phyloP scores from a whole-genome alignment of 2,797 vertebrate genomes.

The Artibeus lituratus region DNA sequence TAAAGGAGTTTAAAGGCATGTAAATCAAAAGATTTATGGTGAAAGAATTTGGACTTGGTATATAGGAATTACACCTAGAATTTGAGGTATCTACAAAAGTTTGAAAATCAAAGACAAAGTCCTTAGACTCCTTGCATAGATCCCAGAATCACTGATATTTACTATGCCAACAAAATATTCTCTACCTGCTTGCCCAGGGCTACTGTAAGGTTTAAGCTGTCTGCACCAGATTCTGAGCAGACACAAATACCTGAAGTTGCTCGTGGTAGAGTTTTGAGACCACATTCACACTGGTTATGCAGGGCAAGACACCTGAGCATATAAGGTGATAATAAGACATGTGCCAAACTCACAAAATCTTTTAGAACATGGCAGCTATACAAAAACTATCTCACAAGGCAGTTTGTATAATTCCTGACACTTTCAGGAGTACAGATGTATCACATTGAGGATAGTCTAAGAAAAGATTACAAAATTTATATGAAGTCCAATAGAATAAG shows the following conservation, averaged over 20 bases:
- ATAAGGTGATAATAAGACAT: background rate
- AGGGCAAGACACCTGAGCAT: background rate
- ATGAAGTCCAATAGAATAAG: background rate
- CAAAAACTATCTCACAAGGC: background rate
- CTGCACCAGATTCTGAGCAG: background rate
- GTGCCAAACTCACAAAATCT: background rate
- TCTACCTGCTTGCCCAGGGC: background rate
- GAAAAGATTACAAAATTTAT: background rate
- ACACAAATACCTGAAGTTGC: background rate
- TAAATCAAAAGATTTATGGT: background rate
- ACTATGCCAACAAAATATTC: background rate
- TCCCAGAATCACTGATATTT: background rate
- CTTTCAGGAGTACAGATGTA: background rate
- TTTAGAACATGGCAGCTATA: background rate
- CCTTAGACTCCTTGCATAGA: background rate
- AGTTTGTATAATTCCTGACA: background rate
- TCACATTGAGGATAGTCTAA: background rate
- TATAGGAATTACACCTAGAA: background rate
- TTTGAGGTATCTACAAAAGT: background rate
- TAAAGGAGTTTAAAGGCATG: background rate
- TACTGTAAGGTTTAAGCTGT: background rate
- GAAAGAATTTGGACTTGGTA: background rate
- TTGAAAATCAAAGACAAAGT: background rate
- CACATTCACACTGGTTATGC: background rate
- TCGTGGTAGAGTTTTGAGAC: background rate